Evolutionary conservation across 2,888 invertebrate species (phyloP).

Genomic region (Phengaris arion): DNA sequence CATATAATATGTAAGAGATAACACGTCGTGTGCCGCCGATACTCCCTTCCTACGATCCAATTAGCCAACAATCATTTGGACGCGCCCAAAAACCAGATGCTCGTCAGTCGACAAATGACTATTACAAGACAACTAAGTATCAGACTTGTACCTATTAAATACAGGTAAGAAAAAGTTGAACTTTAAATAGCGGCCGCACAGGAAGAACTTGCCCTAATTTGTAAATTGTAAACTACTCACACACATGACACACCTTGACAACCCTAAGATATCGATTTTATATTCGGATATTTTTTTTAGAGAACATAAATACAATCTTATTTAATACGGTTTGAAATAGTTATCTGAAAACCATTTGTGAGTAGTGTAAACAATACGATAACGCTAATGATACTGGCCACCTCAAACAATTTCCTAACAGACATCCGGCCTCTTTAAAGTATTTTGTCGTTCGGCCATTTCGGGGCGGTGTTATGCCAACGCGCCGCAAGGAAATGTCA

Average conservation of each 20-base stretch:
- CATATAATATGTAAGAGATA: slow-evolving; percentile 27
- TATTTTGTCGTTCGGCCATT: slow-evolving; percentile 30
- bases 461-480: slow-evolving; percentile 35
- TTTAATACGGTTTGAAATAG: background rate
- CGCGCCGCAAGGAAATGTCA: slow-evolving; percentile 37
- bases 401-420: slow-evolving; percentile 32
- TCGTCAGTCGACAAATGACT: background rate
- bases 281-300: no score
- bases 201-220: no score
- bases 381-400: background rate
- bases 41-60: slow-evolving; percentile 26
- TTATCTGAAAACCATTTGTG: background rate
- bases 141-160: no score
- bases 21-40: slow-evolving; percentile 24
- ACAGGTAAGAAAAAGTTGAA: no score
- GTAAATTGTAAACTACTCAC: no score
- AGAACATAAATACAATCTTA: background rate
- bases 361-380: slow-evolving; percentile 4
- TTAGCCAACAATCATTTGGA: slow-evolving; percentile 30
- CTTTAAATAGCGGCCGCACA: no score
- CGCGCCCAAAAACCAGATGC: background rate
- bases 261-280: no score
- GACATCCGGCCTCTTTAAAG: slow-evolving; percentile 31
- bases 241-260: no score
- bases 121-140: no score